Conservation (phyloP, 2,888 invertebrate species). For the Trimorus sp. region DNA sequence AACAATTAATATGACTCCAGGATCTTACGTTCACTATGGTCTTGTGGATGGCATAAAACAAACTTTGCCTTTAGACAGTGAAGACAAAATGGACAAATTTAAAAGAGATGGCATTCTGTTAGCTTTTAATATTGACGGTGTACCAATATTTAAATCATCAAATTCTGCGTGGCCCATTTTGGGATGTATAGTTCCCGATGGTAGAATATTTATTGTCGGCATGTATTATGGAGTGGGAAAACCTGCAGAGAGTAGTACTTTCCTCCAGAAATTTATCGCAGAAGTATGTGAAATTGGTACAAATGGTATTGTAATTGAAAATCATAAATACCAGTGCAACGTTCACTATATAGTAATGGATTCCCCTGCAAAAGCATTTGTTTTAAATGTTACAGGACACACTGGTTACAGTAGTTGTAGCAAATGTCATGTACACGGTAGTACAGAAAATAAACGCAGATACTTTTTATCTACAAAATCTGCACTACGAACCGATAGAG, state of each 20-base stretch:
- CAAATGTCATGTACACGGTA: slow-evolving; percentile 62
- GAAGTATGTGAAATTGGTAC: neutral
- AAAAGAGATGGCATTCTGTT: slow-evolving; percentile 20
- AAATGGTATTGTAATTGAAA: neutral
- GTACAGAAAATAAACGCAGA: slow-evolving; percentile 39
- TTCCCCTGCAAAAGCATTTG: slow-evolving; percentile 24
- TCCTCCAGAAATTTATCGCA: slow-evolving; percentile 18
- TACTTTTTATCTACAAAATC: slow-evolving; percentile 58
- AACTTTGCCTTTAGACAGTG: slow-evolving; percentile 3
- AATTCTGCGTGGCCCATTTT: slow-evolving; percentile 68
- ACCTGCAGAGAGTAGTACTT: slow-evolving; percentile 48
- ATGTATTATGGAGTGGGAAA: slow-evolving; percentile 66
- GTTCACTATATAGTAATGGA: slow-evolving; percentile 2
- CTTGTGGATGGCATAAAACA: slow-evolving; percentile 29
- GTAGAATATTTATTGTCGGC: slow-evolving; percentile 64
- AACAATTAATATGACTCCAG: slow-evolving; percentile 12
- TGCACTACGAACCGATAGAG: slow-evolving; percentile 27
- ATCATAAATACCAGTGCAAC: neutral
- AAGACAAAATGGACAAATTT: slow-evolving; percentile 12
- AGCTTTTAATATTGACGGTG: slow-evolving; percentile 54
- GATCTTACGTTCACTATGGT: slow-evolving; percentile 35
- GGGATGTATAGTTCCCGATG: slow-evolving; percentile 51
- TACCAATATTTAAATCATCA: slow-evolving; percentile 63
- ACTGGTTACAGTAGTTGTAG: slow-evolving; percentile 16
- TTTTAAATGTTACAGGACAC: slow-evolving; percentile 19